Conservation (phyloP, 37 sponge, comb jelly and placozoan species). For the Agelas oroides region DNA sequence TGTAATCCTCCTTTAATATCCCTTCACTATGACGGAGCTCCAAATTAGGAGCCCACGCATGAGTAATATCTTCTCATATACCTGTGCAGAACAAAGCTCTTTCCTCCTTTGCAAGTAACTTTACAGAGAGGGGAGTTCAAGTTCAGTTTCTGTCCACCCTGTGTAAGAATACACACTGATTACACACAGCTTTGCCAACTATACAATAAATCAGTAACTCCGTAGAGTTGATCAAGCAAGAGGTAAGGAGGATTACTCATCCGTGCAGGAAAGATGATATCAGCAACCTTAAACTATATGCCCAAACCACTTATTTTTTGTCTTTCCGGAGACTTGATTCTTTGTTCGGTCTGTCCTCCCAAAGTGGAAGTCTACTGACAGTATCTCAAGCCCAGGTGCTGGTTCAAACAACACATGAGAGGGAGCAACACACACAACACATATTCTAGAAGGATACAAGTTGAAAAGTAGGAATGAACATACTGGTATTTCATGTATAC, state of each 20-base stretch:
- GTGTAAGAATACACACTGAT: conserved; percentile 13
- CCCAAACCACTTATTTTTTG: conserved; percentile 74
- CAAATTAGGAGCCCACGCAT: no score
- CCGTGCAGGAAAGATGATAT: no score
- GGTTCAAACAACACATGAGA: conserved; percentile 46
- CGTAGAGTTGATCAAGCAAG: no score
- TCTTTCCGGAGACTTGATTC: conserved; percentile 62
- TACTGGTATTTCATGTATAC: no score
- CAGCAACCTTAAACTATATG: no score
- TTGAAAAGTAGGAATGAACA: not conserved
- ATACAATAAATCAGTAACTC: no score
- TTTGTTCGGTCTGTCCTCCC: conserved; percentile 32
- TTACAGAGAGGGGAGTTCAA: conserved; percentile 46
- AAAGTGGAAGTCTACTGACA: conserved; percentile 45
- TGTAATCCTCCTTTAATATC: no score
- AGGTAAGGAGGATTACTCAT: no score
- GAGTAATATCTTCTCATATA: not conserved
- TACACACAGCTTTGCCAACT: no score
- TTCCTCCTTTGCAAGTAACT: conserved; percentile 38
- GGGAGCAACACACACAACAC: conserved; percentile 62
- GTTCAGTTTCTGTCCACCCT: conserved; percentile 57
- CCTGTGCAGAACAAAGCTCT: conserved; percentile 63
- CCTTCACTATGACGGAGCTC: no score
- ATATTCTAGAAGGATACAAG: conserved; percentile 34
- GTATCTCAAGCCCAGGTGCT: conserved; percentile 1